Base-by-base conservation (phyloP, 2,797 vertebrate species). In the Toxotes lorentzi region DNA sequence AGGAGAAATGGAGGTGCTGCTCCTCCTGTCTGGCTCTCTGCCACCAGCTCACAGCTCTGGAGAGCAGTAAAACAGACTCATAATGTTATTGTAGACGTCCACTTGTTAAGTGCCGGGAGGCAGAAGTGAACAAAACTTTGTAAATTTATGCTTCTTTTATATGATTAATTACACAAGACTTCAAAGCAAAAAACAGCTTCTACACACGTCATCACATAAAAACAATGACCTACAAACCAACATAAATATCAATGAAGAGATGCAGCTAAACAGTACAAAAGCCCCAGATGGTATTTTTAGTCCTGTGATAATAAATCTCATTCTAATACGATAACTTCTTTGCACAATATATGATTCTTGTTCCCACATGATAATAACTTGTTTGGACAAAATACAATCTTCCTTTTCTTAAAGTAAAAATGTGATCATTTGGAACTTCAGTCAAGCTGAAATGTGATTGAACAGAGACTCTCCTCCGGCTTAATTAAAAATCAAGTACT, bases 41-140 rank as follows among this genome's bases (percentile, higher is more conserved):
- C 79, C 79, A 78, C 35, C 77, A 7, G 71, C 78, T 70, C 64
- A 13, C 74, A 60, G 63, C 76, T 62, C 73, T 40, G 50, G 34
- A 78, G 57, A 16, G 75, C 79, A 68, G 75, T 87, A 78, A 83
- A 83, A 72, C 5, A 86, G 82, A 89, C 70, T 80, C 78, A 86
- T 79, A 73, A 69, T 66, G 59, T 73, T 81, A 68, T 35, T 63
- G 73, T 81, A 69, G 53, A 70, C 76, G 74, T 88, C 78, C 61
- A 58, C 78, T 76, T 68, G 81, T 27, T 0, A 6, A 45, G 70
- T 30, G 53, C 38, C 8, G 10, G 27, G 59, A 51, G 45, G 72
- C 67, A 57, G 53, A 40, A 51, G 58, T 56, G 77, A 76, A 71
- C 64, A 34, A 76, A 82, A 78, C 14, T 67, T 59, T 65, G 30